phyloP scores from a whole-genome alignment of 2,888 invertebrate species.

The Eremobia ochroleuca region DNA sequence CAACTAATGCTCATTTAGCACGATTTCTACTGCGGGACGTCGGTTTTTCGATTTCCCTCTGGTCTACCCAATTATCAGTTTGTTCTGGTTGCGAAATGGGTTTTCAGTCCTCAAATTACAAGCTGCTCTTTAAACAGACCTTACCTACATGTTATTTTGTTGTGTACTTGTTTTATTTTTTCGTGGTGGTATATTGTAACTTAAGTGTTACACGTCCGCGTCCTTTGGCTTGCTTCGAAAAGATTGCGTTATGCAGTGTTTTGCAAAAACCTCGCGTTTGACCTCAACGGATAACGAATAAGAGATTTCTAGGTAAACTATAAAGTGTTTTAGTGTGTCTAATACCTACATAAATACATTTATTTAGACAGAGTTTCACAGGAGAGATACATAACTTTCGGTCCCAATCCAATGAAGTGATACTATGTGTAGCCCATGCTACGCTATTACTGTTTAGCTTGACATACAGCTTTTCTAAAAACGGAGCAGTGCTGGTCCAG shows the following conservation, averaged over 20 bases:
- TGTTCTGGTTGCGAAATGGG: not conserved
- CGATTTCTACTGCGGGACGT: not conserved
- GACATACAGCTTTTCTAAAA: too few species aligned
- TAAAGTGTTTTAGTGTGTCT: constrained; percentile 29
- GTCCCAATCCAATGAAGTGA: not conserved
- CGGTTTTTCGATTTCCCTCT: not conserved
- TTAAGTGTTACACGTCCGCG: constrained; percentile 1
- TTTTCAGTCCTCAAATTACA: not conserved
- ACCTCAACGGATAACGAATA: constrained; percentile 32
- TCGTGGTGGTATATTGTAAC: not conserved
- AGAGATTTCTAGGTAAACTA: constrained; percentile 36
- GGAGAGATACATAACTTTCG: not conserved
- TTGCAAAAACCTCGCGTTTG: constrained; percentile 20
- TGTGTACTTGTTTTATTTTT: too few species aligned
- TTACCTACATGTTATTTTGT: not conserved
- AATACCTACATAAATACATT: constrained; percentile 7
- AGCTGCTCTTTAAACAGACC: not conserved
- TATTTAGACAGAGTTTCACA: not conserved
- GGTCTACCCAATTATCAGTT: not conserved
- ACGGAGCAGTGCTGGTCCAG: too few species aligned
- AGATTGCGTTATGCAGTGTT: constrained; percentile 17
- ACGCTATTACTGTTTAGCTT: not conserved
- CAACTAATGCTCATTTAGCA: not conserved
- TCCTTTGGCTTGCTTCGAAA: not conserved
- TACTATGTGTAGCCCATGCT: too few species aligned